Evolutionary conservation across 2,888 invertebrate species (phyloP).

Genomic region (Xestia xanthographa): DNA sequence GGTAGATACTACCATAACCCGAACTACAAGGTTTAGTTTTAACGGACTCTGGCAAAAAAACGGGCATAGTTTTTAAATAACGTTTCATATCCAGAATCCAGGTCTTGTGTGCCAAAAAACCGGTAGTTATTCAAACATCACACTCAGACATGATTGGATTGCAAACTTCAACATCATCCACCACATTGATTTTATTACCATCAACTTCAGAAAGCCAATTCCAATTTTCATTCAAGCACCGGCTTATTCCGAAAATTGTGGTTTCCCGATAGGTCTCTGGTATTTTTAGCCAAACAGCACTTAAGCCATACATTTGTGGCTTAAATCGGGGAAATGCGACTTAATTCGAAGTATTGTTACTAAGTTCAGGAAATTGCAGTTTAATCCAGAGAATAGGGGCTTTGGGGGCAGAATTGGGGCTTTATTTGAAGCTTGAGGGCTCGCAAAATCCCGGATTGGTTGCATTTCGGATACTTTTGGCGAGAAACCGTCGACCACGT

Average conservation of each 20-base stretch:
- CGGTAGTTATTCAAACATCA: conserved; percentile 2
- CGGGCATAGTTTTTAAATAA: not conserved
- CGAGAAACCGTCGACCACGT: not conserved
- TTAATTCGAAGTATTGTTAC: conserved; percentile 49
- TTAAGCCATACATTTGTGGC: conserved; percentile 44
- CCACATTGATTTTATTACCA: conserved; percentile 31
- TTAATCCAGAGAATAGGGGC: conserved; percentile 49
- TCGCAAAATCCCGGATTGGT: conserved; percentile 30
- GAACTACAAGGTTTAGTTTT: not conserved
- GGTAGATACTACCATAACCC: not conserved
- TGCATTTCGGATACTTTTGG: conserved; percentile 34
- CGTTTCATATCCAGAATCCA: not conserved
- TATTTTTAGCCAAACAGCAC: conserved; percentile 46
- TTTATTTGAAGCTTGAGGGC: conserved; percentile 38
- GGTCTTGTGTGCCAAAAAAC: not conserved
- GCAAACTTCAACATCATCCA: conserved; percentile 16
- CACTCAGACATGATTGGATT: conserved; percentile 16
- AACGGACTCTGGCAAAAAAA: not conserved
- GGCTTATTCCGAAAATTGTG: conserved; percentile 49
- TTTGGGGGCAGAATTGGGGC: conserved; percentile 28
- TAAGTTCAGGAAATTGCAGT: conserved; percentile 52
- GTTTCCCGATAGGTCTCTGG: conserved; percentile 7
- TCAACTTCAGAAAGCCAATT: conserved; percentile 26
- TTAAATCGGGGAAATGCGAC: conserved; percentile 46
- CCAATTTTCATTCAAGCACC: conserved; percentile 38